A percentile compares a stretch with the other conserved stretches of the same genome.
Conservation (phyloP, 2,797 vertebrate genomes). For the Anabas testudineus region DNA sequence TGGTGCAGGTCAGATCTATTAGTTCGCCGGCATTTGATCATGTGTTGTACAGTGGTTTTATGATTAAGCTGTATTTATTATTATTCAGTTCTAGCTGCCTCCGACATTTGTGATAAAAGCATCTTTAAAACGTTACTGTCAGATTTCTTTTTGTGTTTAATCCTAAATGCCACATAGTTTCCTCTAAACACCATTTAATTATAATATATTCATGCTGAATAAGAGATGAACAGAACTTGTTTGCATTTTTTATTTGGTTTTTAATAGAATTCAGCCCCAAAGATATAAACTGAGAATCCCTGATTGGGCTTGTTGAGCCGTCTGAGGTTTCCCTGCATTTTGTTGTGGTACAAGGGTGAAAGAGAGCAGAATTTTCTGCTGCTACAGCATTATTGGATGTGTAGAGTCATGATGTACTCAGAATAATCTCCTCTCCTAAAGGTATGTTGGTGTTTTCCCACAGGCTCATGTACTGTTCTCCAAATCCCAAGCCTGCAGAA, state of each 20-base stretch:
- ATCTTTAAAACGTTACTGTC: slow-evolving; percentile 17
- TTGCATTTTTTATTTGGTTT: slow-evolving; percentile 39
- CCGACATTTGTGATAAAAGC: slow-evolving; percentile 20
- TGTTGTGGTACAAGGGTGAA: slow-evolving; percentile 40
- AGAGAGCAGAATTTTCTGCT: slow-evolving; percentile 54
- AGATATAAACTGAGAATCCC: slow-evolving; percentile 51
- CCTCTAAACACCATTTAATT: slow-evolving; percentile 28
- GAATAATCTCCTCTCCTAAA: slow-evolving; percentile 63
- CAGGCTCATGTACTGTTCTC: slow-evolving; percentile 28
- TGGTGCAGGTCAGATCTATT: background rate
- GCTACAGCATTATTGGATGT: slow-evolving; percentile 60
- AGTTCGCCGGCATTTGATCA: background rate
- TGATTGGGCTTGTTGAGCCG: slow-evolving; percentile 45
- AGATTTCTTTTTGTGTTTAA: slow-evolving; percentile 12
- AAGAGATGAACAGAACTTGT: slow-evolving; percentile 27
- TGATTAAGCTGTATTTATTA: slow-evolving; percentile 6
- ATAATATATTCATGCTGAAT: slow-evolving; percentile 39
- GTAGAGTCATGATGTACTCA: slow-evolving; percentile 61
- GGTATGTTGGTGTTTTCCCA: slow-evolving; percentile 63
- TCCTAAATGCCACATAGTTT: slow-evolving; percentile 10
- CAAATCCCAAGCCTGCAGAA: slow-evolving; percentile 27
- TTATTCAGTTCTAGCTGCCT: slow-evolving; percentile 1
- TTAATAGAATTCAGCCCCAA: slow-evolving; percentile 57
- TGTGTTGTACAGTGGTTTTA: background rate
- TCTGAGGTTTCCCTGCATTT: slow-evolving; percentile 46